Conservation (phyloP, 2,113 vertebrate genomes). For the Nerophis ophidion region DNA sequence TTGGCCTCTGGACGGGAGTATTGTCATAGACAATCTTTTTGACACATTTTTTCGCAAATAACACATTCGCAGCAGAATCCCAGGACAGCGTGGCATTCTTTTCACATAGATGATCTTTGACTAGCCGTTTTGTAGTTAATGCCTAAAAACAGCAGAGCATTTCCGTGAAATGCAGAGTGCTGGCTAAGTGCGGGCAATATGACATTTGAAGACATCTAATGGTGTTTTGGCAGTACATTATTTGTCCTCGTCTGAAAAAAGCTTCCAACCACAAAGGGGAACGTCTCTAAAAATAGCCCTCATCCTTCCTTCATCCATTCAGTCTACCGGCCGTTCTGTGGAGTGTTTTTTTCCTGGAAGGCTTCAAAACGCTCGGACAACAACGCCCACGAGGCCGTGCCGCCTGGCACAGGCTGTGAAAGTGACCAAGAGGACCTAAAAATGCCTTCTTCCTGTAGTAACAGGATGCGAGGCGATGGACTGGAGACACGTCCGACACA, state of each 20-base stretch:
- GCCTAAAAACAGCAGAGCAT: too few species aligned
- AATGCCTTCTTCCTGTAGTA: constrained; percentile 70
- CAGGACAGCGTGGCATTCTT: too few species aligned
- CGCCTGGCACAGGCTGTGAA: constrained; percentile 48
- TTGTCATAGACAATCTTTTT: too few species aligned
- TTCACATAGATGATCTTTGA: too few species aligned
- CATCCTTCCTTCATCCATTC: constrained; percentile 41
- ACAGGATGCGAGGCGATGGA: constrained; percentile 68
- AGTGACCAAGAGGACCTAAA: constrained; percentile 33
- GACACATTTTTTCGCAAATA: too few species aligned
- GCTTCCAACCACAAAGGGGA: not conserved
- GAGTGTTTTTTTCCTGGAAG: constrained; percentile 75
- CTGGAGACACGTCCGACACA: constrained; percentile 66
- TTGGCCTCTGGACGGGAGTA: too few species aligned
- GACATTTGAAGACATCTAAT: too few species aligned
- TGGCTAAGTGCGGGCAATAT: too few species aligned
- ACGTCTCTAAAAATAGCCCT: constrained; percentile 7
- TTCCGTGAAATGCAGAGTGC: too few species aligned
- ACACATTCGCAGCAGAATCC: too few species aligned
- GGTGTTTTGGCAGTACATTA: not conserved
- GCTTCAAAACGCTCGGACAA: constrained; percentile 27
- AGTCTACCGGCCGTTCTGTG: constrained; percentile 40
- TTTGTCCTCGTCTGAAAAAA: not conserved
- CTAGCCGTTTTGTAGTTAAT: too few species aligned
- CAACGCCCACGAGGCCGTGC: constrained; percentile 56